Percentiles rank a stretch among this genome's conserved stretches.
Evolutionary conservation across 2,113 vertebrate genomes (phyloP).

Genomic region (Thunnus thynnus): DNA sequence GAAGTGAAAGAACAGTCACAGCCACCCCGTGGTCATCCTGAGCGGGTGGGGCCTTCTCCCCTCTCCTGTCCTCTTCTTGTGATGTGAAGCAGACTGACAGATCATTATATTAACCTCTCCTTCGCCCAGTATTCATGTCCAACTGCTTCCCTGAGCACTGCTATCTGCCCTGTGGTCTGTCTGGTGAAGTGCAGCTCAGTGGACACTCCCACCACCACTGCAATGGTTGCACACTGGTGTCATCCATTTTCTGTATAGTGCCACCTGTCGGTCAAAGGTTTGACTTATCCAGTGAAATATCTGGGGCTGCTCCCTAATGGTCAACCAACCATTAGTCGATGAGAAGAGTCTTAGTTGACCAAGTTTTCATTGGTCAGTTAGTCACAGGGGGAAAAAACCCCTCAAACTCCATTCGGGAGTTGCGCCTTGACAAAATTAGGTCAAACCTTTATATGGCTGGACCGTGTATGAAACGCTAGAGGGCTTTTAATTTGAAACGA

Average conservation of each 20-base stretch:
- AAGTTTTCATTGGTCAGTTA: too few species aligned
- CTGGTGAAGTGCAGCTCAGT: slow-evolving; percentile 12
- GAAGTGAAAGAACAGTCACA: slow-evolving; percentile 51
- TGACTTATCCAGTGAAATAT: not conserved
- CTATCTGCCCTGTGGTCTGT: slow-evolving; percentile 21
- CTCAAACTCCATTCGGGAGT: too few species aligned
- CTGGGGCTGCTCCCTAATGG: too few species aligned
- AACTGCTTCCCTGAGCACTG: not conserved
- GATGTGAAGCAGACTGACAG: slow-evolving; percentile 48
- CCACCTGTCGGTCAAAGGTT: not conserved
- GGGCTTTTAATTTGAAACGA: too few species aligned
- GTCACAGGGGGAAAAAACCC: too few species aligned
- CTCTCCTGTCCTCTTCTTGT: slow-evolving; percentile 9
- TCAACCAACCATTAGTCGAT: too few species aligned
- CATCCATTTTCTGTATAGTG: not conserved
- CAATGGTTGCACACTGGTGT: not conserved
- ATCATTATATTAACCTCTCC: slow-evolving; percentile 45
- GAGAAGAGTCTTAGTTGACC: too few species aligned
- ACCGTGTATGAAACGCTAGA: too few species aligned
- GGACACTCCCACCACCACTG: not conserved
- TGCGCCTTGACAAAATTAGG: too few species aligned
- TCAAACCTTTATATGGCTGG: too few species aligned
- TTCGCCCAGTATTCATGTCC: slow-evolving; percentile 23
- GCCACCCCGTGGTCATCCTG: slow-evolving; percentile 25
- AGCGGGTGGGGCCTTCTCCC: not conserved